phyloP scores from a whole-genome alignment of 2,797 vertebrate genomes.

The Hafferia zeledoni region DNA sequence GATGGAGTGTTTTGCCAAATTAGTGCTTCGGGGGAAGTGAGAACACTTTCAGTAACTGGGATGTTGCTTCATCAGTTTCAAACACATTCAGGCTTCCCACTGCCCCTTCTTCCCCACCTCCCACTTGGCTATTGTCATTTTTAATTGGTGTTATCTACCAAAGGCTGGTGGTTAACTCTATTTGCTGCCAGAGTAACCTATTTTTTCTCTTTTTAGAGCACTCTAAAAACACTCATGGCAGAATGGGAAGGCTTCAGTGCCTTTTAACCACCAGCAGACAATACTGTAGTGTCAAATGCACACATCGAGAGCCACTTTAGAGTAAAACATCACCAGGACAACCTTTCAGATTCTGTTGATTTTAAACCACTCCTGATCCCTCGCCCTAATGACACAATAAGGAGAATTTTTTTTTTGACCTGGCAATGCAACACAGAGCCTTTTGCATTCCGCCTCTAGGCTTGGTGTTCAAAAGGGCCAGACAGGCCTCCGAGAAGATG shows the following conservation, averaged over 20 bases:
- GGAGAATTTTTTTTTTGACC: neutral
- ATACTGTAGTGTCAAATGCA: neutral
- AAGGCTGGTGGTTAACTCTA: neutral
- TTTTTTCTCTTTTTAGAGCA: neutral
- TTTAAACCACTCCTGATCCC: neutral
- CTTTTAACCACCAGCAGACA: neutral
- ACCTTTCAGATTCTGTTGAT: neutral
- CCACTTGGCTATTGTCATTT: neutral
- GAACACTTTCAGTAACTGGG: neutral
- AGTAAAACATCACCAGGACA: neutral
- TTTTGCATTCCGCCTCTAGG: neutral
- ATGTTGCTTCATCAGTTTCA: neutral
- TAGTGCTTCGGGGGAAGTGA: slow-evolving; percentile 4
- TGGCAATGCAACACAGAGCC: neutral
- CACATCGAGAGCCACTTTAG: neutral
- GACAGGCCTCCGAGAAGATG: neutral
- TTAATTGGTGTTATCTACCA: neutral
- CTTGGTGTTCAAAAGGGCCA: neutral
- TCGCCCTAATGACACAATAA: neutral
- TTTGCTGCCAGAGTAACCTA: neutral
- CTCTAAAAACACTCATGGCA: neutral
- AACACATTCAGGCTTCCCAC: neutral
- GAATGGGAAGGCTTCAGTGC: neutral
- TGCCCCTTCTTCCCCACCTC: neutral
- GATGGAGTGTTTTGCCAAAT: slow-evolving; percentile 6